These are phyloP conservation scores for Drosophila paranaensis DNA, from an alignment of 2,888 invertebrate genomes.

Conservation along the genomic window DNA sequence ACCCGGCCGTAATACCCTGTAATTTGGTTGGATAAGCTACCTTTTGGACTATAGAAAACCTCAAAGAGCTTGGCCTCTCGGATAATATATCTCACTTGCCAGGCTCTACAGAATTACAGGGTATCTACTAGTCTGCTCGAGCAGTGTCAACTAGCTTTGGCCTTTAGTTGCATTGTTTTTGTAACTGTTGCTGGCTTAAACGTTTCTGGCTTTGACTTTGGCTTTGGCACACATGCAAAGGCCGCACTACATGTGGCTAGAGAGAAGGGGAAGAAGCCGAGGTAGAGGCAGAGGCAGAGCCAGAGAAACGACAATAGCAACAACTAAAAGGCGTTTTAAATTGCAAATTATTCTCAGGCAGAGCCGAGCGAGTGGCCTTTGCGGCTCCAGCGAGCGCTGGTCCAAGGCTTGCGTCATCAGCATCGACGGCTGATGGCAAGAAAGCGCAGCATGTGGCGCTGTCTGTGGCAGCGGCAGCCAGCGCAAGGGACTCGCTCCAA, in stretches of 20 bases:
- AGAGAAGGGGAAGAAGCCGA: no score
- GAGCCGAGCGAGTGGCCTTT: constrained; percentile 29
- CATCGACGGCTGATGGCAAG: constrained; percentile 4
- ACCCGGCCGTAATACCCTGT: background rate
- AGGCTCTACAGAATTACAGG: background rate
- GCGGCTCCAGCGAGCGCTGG: constrained; percentile 23
- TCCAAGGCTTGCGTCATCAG: constrained; percentile 28
- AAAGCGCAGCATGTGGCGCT: constrained; percentile 26
- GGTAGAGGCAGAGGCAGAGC: background rate
- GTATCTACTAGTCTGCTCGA: background rate
- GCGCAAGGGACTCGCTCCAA: background rate
- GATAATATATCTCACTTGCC: no score
- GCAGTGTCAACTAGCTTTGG: background rate
- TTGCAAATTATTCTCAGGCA: constrained; percentile 62
- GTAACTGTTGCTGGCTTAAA: constrained; percentile 45
- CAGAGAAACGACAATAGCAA: no score
- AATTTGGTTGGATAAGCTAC: no score
- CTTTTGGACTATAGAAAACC: no score
- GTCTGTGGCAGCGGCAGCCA: constrained; percentile 4
- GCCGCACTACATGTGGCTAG: constrained; percentile 9
- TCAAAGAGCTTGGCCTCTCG: no score
- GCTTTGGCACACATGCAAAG: constrained; percentile 27
- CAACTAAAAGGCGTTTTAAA: constrained; percentile 47
- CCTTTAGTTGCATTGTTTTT: constrained; percentile 45
- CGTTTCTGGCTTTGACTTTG: constrained; percentile 28